Conservation (phyloP, 2,113 vertebrate species). For the Tachysurus vachellii region DNA sequence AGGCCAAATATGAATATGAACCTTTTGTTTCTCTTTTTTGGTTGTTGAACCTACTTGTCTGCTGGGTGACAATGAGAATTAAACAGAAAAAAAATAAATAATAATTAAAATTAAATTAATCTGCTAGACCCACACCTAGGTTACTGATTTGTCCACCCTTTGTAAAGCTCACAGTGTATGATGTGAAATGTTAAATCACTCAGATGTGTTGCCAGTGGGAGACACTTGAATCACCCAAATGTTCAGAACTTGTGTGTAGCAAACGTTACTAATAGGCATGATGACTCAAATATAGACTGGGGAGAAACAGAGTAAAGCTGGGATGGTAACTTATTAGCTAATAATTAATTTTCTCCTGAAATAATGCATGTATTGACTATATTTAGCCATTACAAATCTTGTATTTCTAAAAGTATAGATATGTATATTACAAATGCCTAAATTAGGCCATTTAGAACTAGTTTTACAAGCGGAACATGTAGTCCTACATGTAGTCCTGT, state of each 20-base stretch:
- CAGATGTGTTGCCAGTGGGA: neutral
- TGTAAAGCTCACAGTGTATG: neutral
- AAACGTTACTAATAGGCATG: neutral
- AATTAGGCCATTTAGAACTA: too few species aligned
- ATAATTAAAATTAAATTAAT: neutral
- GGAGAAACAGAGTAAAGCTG: neutral
- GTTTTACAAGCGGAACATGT: too few species aligned
- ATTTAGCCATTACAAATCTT: neutral
- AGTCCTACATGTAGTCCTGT: neutral
- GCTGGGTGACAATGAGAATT: neutral
- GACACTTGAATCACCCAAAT: conserved; percentile 3
- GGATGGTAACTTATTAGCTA: neutral
- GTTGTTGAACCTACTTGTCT: neutral
- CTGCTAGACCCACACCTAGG: neutral
- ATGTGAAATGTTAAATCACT: neutral
- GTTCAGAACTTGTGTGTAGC: neutral
- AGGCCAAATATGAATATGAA: neutral
- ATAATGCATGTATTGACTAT: neutral
- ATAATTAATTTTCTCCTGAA: neutral
- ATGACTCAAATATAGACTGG: conserved; percentile 3
- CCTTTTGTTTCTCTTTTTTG: neutral
- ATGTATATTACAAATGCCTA: neutral
- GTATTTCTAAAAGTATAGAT: neutral
- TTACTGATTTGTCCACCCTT: neutral
- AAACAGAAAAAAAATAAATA: neutral